These are phyloP conservation scores for Drosophila ochracea DNA, from an alignment of 2,888 invertebrate species.

Conservation along the genomic window DNA sequence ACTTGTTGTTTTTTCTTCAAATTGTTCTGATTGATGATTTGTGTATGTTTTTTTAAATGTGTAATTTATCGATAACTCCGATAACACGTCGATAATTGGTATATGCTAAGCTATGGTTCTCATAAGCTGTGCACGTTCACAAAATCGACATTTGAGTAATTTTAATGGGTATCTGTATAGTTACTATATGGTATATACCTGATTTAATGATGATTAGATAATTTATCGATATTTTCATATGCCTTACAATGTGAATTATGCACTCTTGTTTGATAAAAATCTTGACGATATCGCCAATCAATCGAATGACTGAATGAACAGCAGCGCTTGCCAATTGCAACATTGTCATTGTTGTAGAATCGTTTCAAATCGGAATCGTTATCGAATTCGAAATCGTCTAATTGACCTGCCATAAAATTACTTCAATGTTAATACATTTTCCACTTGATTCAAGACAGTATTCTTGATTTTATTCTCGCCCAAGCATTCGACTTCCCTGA, in stretches of 20 bases:
- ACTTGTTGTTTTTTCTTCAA: not conserved
- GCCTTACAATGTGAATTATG: not conserved
- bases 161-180: not conserved
- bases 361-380: not conserved
- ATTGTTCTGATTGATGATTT: not conserved
- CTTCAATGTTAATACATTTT: not conserved
- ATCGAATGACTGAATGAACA: conserved; percentile 41
- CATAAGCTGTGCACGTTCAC: not conserved
- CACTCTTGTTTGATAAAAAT: no score
- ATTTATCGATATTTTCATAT: not conserved
- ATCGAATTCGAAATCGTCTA: conserved; percentile 8
- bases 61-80: not conserved
- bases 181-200: not conserved
- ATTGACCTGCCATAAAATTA: not conserved
- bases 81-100: not conserved
- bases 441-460: not conserved
- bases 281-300: conserved; percentile 48
- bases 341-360: no score
- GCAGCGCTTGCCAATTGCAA: conserved; percentile 16
- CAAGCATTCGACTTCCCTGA: not conserved
- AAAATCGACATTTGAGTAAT: not conserved
- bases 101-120: not conserved
- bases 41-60: not conserved
- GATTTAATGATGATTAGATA: not conserved
- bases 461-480: not conserved